Evolutionary conservation across 2,888 invertebrate species (phyloP).

Genomic region (Epinotia brunnichana): DNA sequence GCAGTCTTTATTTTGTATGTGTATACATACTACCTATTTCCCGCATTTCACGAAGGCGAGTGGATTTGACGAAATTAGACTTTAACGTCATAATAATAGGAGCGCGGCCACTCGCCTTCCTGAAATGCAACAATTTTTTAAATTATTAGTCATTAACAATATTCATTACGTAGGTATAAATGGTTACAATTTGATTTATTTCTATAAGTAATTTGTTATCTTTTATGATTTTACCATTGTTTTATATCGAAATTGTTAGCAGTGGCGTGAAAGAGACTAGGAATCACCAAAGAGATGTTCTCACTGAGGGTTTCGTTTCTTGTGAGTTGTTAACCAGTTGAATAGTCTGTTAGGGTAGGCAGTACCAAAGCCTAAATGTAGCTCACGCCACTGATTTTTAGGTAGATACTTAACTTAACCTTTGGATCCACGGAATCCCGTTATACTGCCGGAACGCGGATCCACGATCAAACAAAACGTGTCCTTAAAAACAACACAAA

Average conservation of each 20-base stretch:
- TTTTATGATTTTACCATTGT: background rate
- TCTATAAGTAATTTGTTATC: background rate
- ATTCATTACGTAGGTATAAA: background rate
- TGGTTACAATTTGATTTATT: conserved; percentile 2
- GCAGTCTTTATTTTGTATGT: too few relatives aligned
- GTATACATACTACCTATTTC: too few relatives aligned
- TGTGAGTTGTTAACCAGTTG: background rate
- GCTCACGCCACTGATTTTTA: background rate
- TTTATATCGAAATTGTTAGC: background rate
- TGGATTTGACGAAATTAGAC: too few relatives aligned
- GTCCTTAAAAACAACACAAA: too few relatives aligned
- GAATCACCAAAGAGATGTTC: background rate
- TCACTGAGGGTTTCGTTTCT: background rate
- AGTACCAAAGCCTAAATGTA: background rate
- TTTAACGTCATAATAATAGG: too few relatives aligned
- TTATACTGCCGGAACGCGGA: too few relatives aligned
- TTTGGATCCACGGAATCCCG: too few relatives aligned
- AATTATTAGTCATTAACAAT: background rate
- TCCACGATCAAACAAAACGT: too few relatives aligned
- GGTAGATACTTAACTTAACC: background rate
- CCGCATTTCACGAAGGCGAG: too few relatives aligned
- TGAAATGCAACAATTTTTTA: background rate
- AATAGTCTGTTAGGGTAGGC: background rate
- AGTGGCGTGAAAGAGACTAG: background rate
- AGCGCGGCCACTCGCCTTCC: too few relatives aligned